Percentiles rank a stretch among this genome's conserved stretches.
Evolutionary conservation across 2,113 vertebrate species (phyloP).

Genomic region (Protobothrops mucrosquamatus): DNA sequence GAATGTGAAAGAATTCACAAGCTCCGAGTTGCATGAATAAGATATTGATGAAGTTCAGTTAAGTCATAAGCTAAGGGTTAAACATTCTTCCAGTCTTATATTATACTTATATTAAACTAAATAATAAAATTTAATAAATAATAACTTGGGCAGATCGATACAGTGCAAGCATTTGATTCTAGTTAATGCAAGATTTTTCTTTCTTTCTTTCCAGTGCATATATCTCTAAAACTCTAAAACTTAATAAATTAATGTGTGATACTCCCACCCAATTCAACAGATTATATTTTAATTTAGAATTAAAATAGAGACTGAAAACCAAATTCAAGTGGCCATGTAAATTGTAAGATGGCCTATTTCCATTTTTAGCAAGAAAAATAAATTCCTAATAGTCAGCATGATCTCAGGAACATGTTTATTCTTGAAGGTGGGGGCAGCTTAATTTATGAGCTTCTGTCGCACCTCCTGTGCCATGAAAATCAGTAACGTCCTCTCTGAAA

Average conservation of each 20-base stretch:
- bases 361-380: neutral
- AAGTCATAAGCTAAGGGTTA: slow-evolving; percentile 9
- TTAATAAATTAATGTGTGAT: neutral
- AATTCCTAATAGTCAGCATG: neutral
- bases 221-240: neutral
- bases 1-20: slow-evolving; percentile 34
- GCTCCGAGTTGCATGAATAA: slow-evolving; percentile 30
- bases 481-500: neutral
- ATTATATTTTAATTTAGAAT: neutral
- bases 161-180: neutral
- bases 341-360: neutral
- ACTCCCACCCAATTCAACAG: neutral
- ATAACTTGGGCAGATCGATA: slow-evolving; percentile 7
- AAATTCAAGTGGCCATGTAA: neutral
- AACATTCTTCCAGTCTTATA: slow-evolving; percentile 41
- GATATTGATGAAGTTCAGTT: slow-evolving; percentile 40
- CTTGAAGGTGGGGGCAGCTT: neutral
- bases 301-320: neutral
- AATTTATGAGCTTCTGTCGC: neutral
- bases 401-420: neutral
- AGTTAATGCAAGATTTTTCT: slow-evolving; percentile 1
- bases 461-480: neutral
- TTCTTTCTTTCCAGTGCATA: neutral
- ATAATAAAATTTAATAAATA: neutral
- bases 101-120: slow-evolving; percentile 2